These are phyloP conservation scores for Drosophila picticornis DNA, from an alignment of 2,888 invertebrate species.

Conservation along the genomic window DNA sequence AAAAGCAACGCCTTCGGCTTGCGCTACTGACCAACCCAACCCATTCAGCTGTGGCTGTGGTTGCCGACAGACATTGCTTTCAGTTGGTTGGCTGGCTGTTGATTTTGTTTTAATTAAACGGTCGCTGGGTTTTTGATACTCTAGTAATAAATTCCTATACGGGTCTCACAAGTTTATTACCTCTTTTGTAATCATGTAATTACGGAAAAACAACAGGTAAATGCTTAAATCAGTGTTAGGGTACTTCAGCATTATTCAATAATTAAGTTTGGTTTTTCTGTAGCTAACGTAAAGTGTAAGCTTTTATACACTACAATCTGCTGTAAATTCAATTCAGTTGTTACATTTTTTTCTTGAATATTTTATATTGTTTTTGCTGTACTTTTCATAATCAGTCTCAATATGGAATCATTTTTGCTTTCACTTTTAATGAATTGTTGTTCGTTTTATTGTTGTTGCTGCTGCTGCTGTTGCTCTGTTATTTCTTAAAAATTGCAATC, in stretches of 20 bases:
- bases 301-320: constrained; percentile 28
- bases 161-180: constrained; percentile 12
- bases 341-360: constrained; percentile 55
- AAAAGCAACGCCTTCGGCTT: constrained; percentile 53
- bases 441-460: constrained; percentile 18
- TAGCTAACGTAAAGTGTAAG: constrained; percentile 1
- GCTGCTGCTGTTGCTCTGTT: constrained; percentile 25
- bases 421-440: constrained; percentile 76
- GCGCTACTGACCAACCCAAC: constrained; percentile 75
- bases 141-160: constrained; percentile 11
- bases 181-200: constrained; percentile 23
- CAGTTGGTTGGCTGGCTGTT: constrained; percentile 49
- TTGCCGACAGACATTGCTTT: constrained; percentile 22
- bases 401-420: constrained; percentile 78
- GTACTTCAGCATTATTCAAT: not conserved
- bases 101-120: constrained; percentile 73
- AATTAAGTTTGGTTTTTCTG: constrained; percentile 10
- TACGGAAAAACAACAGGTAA: not conserved
- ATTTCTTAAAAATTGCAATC: constrained; percentile 67
- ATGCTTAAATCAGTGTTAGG: not conserved
- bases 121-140: constrained; percentile 41
- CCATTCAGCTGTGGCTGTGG: constrained; percentile 49
- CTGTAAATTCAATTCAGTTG: constrained; percentile 50
- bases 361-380: constrained; percentile 54
- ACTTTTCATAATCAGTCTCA: constrained; percentile 73